These are phyloP conservation scores for Natrix natrix DNA, from an alignment of 2,797 vertebrate genomes.

Conservation along the genomic window DNA sequence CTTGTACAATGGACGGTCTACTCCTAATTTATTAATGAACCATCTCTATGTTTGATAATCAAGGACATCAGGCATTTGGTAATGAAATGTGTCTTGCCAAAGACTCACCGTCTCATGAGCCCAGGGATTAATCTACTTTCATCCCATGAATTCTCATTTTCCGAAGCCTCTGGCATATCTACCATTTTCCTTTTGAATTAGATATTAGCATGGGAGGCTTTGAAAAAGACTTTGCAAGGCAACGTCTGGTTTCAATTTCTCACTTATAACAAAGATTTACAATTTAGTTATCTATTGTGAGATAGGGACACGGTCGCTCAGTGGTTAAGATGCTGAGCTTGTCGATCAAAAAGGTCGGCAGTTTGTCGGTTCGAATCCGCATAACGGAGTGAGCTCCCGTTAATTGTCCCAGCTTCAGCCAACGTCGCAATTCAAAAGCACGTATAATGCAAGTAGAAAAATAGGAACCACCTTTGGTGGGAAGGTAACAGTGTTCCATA, in stretches of 20 bases:
- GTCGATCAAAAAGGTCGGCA: too few species aligned
- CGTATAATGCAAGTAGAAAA: too few species aligned
- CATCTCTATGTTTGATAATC: slow-evolving; percentile 21
- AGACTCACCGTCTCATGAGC: slow-evolving; percentile 46
- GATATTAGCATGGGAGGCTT: slow-evolving; percentile 46
- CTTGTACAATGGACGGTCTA: neutral
- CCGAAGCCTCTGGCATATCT: slow-evolving; percentile 46
- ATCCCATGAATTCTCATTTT: slow-evolving; percentile 55
- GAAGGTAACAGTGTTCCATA: too few species aligned
- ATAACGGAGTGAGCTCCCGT: too few species aligned
- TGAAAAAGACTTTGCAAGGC: slow-evolving; percentile 45
- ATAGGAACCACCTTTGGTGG: too few species aligned
- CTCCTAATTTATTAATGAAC: slow-evolving; percentile 24
- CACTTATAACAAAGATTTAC: slow-evolving; percentile 60
- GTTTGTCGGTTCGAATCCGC: too few species aligned
- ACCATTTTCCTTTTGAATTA: slow-evolving; percentile 45
- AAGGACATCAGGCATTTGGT: slow-evolving; percentile 30
- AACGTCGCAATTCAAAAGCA: too few species aligned
- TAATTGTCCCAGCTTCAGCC: too few species aligned
- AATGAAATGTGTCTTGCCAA: slow-evolving; percentile 48
- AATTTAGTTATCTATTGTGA: slow-evolving; percentile 67
- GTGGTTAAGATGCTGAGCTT: too few species aligned
- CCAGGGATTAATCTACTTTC: slow-evolving; percentile 54
- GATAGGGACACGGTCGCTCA: too few species aligned
- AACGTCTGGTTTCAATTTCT: slow-evolving; percentile 38